A percentile compares a stretch with the other conserved stretches of the same genome.
These are phyloP conservation scores for Drosophila nigricruria DNA, from an alignment of 2,888 invertebrate genomes.

Conservation along the genomic window DNA sequence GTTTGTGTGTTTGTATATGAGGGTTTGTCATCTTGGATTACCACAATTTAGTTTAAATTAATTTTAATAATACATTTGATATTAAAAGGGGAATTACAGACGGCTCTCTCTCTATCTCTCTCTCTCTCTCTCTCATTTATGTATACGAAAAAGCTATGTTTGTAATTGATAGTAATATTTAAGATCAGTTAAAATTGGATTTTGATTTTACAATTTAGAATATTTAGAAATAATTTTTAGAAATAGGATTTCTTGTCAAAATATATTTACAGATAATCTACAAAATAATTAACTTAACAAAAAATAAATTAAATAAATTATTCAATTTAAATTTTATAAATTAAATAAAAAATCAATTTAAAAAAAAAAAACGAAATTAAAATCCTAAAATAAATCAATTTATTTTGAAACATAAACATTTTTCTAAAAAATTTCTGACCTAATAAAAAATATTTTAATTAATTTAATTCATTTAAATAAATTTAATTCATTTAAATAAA, in stretches of 20 bases:
- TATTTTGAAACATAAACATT: too few relatives aligned
- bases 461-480: too few relatives aligned
- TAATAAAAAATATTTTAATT: not conserved
- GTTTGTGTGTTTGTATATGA: not conserved
- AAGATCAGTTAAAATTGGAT: not conserved
- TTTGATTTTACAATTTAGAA: not conserved
- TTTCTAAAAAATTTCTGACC: not conserved
- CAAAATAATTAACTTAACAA: too few relatives aligned
- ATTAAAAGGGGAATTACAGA: slow-evolving; percentile 25
- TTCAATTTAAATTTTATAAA: too few relatives aligned
- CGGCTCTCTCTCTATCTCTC: not conserved
- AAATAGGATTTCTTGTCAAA: too few relatives aligned
- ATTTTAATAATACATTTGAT: slow-evolving; percentile 20
- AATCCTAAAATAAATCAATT: too few relatives aligned
- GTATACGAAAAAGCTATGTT: not conserved
- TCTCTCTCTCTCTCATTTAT: not conserved
- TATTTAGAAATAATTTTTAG: not conserved
- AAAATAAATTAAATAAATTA: too few relatives aligned
- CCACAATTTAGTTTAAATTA: slow-evolving; percentile 31
- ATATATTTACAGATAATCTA: too few relatives aligned
- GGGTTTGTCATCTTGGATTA: slow-evolving; percentile 38
- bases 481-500: too few relatives aligned
- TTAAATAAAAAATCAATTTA: too few relatives aligned
- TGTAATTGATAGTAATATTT: not conserved
- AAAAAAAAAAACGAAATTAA: too few relatives aligned